Base-by-base conservation (phyloP, 1,140 invertebrate species). In the Drosophila rufa region DNA sequence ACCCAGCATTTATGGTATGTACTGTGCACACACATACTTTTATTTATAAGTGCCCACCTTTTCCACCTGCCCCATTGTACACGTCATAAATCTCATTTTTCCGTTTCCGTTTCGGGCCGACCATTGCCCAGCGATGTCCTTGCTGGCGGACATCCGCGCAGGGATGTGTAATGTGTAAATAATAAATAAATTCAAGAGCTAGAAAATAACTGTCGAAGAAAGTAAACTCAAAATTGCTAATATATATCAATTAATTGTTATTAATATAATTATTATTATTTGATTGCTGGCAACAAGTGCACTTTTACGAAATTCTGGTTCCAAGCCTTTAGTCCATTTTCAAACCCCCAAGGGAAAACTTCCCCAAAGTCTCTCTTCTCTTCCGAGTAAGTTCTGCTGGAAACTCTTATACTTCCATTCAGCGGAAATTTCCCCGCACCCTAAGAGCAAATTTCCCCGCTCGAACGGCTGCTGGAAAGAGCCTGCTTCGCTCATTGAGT, bases 41-140 rank as follows among this genome's bases (percentile, higher is more conserved):
- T 80, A 61, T 74, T 57, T 81, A 73, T 74, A 75, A 79, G 55
- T 56, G 51, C 45, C 48, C 62, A 36, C 50, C n/a, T 12, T 47
- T 48, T 53, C 58, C 67, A 53, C 57, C 51, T 59, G 48, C 14
- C 51, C 73, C 84, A 83, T 89, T 80, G 77, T 80, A 56, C 82
- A 90, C 79, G 79, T 89, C 85, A 89, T 89, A 89, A 89, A 89
- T 89, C 85, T 89, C 85, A 85, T 89, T 89, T 89, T 89, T 90
- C 85, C 85, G 85, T 68, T 89, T 89, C 85, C 85, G 85, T 76
- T 55, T 75, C 43, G 47, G 43, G 58, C 50, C 66, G 70, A 75
- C 67, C 83, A 89, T 47, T 80, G 84, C 53, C 66, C 73, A 42
- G 17, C 47, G 48, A 58, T 53, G 57, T 59, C 38, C 69, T 59